Evolutionary conservation across 2,113 vertebrate species (phyloP), one percentile per base, ranked within the genome.

Genomic region (Lucifuga dentata): DNA sequence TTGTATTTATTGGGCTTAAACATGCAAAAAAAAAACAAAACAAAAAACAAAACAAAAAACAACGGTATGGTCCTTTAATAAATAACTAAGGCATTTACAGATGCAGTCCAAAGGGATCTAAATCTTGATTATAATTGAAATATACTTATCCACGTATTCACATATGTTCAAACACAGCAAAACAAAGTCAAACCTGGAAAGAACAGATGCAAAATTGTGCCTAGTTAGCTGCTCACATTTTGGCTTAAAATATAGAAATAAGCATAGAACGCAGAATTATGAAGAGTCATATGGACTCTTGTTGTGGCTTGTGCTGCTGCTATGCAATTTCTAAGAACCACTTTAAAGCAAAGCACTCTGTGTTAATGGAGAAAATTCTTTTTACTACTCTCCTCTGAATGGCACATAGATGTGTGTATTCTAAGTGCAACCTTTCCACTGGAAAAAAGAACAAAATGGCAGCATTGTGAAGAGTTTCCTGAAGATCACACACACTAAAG

Each of bases 211-310:
- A 38, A 6, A 41, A 24, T 49, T 40, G 39, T 67, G 39, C 40
- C 46, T 62, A 66, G 51, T 66, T 60, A 70, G 64, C 39, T 68
- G 60, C 57, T 80, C 58, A 65, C 56, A 51, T 80, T 57, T 73
- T 70, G 65, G 57, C 56, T 69, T 67, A 69, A 73, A 64, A 59
- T 17, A 66, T 39, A 23, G 35, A 70, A 64, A 45, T 57, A 61
- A 70, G 64, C 55, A 46, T 29, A 65, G 53, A 48, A 61, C 23
- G 50, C 53, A 67, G 49, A 48, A 38, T 41, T 36, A 44, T 45
- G 71, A 68, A 79, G 74, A 70, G 70, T 64, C 60, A 82, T 68
- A 32, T 46, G 35, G 12, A 15, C 11, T 64, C 39, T 44, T 16
- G 21, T 78, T 44, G 23, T 13, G 20, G 17, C 23, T 52, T 57